Conservation (phyloP, 2,888 invertebrate genomes). For the Dynastes maya region DNA sequence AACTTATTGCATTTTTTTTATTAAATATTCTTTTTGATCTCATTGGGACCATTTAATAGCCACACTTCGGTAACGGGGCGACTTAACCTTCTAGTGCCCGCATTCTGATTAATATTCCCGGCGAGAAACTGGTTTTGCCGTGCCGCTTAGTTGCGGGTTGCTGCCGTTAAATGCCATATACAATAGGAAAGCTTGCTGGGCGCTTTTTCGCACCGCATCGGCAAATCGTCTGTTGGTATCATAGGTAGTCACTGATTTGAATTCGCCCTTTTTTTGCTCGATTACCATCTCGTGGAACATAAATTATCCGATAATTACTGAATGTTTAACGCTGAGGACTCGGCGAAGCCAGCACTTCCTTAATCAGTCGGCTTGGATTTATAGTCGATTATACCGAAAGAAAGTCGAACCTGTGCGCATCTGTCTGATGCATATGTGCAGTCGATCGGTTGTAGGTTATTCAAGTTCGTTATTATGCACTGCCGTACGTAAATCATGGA, state of each 20-base stretch:
- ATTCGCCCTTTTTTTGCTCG: constrained; percentile 20
- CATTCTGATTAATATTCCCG: too few species aligned
- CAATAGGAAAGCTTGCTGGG: too few species aligned
- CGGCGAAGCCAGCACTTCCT: constrained; percentile 11
- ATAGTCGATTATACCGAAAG: constrained; percentile 28
- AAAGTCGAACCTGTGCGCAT: constrained; percentile 22
- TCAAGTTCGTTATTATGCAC: constrained; percentile 30
- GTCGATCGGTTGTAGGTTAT: constrained; percentile 7
- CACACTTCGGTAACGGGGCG: too few species aligned
- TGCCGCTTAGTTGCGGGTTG: too few species aligned
- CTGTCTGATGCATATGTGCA: not conserved
- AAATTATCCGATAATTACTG: constrained; percentile 16
- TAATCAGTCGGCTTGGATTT: constrained; percentile 16
- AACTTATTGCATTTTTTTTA: too few species aligned
- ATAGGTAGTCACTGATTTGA: not conserved
- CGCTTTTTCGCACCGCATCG: too few species aligned
- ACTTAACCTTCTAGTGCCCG: too few species aligned
- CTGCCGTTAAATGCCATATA: too few species aligned
- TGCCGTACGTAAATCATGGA: constrained; percentile 24
- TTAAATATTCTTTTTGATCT: too few species aligned
- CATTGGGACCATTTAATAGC: too few species aligned
- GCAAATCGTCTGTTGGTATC: not conserved
- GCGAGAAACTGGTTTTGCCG: too few species aligned
- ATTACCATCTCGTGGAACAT: not conserved
- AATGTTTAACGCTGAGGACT: constrained; percentile 17